These are phyloP conservation scores for Aporophyla nigra DNA, from an alignment of 2,888 invertebrate genomes.

Conservation along the genomic window DNA sequence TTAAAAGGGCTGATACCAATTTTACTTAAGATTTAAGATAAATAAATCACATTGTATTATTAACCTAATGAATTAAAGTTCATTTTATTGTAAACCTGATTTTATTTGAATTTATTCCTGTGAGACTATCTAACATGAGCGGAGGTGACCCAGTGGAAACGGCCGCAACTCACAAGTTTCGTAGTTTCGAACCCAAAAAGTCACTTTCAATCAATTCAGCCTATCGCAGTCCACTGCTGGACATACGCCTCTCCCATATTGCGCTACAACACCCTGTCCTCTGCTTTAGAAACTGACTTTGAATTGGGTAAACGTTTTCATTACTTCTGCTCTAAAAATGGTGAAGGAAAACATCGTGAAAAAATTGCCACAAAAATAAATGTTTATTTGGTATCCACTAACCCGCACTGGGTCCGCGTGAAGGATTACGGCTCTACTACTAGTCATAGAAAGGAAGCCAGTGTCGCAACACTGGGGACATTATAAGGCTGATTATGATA, in stretches of 20 bases:
- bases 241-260: too few species aligned
- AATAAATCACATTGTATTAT: constrained; percentile 72
- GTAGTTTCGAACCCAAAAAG: neutral
- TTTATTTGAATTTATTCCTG: constrained; percentile 24
- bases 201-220: too few species aligned
- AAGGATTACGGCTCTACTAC: neutral
- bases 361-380: neutral
- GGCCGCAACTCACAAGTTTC: too few species aligned
- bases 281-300: too few species aligned
- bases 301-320: neutral
- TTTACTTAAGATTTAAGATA: constrained; percentile 82
- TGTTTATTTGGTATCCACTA: neutral
- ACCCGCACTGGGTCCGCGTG: neutral
- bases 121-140: neutral
- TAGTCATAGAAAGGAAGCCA: neutral
- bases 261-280: too few species aligned
- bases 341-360: neutral
- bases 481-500: neutral
- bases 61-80: constrained; percentile 74
- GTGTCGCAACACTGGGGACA: too few species aligned
- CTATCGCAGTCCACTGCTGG: too few species aligned
- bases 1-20: constrained; percentile 86
- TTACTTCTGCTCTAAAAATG: neutral
- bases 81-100: constrained; percentile 57
- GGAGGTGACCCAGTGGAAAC: too few species aligned